Base-by-base conservation (phyloP, 2,113 vertebrate genomes). In the Anseranas semipalmata region DNA sequence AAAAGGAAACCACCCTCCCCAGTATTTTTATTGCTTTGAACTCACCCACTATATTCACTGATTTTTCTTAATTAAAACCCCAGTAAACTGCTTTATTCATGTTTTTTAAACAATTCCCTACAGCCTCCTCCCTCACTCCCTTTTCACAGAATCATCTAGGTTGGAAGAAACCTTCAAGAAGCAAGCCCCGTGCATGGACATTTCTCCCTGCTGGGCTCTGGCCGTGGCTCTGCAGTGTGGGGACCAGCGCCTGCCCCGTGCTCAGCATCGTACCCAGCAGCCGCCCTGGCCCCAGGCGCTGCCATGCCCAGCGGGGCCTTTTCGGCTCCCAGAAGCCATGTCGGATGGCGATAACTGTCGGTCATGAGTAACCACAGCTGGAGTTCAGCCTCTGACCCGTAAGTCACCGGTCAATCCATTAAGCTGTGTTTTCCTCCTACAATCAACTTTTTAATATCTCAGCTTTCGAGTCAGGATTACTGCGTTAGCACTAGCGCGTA, bases 191-290 rank as follows among this genome's bases (percentile, higher is more conserved):
- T 58, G 45, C n/a, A 18, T 28, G 37, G 45, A 37, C 2, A 1
- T 3, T 58, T 24, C 50, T 27, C 28, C 74, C 60, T 74, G 46
- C 28, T 72, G 87, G 43, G 66, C 39, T 72, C 46, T 33, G 55
- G 18, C 60, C 63, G 21, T 32, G 66, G 37, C 19, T 87, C 1
- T 0, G 14, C 58, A 45, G 43, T 10, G 0, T 0, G 1, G 13
- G 8, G 41, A 12, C 52, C 46, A 77, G 62, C 1, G 0, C 39
- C 20, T 71, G 19, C 27, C 18, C 60, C 3, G 1, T 30, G 4
- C 28, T 75, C 65, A 65, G 5, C 43, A 24, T 17, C 0, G 0
- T 21, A 25, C 17, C 53, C 15, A 55, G 73, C 20, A 76, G 28
- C 32, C 0, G 0, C 18, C 39, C n/a, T 4, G 4, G 50, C 18